A percentile compares a stretch with the other conserved stretches of the same genome.
Conservation (phyloP, 2,113 vertebrate species). For the Polypterus bichir region DNA sequence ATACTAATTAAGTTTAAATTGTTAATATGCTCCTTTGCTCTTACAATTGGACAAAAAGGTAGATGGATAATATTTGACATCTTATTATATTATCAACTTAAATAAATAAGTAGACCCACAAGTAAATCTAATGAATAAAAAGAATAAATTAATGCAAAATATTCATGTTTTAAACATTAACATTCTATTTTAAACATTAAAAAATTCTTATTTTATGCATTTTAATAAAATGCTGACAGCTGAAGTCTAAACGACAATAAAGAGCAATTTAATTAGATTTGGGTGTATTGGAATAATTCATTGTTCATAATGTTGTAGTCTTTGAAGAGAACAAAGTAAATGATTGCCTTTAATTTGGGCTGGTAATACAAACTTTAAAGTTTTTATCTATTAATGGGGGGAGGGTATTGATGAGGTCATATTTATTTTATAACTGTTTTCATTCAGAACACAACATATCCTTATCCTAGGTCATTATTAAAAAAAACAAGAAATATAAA, state of each 20-base stretch:
- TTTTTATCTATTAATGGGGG: slow-evolving; percentile 35
- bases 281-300: slow-evolving; percentile 82
- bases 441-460: too few species aligned
- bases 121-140: too few species aligned
- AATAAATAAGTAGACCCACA: too few species aligned
- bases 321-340: slow-evolving; percentile 58
- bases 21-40: too few species aligned
- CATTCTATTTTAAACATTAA: slow-evolving; percentile 3
- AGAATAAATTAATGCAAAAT: slow-evolving; percentile 18
- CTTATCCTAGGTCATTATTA: too few species aligned
- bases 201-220: slow-evolving; percentile 50
- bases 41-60: too few species aligned
- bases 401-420: slow-evolving; percentile 3
- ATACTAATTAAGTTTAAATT: too few species aligned
- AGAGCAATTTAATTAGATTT: slow-evolving; percentile 76
- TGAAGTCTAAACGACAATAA: slow-evolving; percentile 74
- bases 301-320: slow-evolving; percentile 45
- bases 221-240: slow-evolving; percentile 64
- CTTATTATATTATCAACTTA: too few species aligned
- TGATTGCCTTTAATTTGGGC: slow-evolving; percentile 71
- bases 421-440: too few species aligned
- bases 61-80: too few species aligned
- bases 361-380: slow-evolving; percentile 52
- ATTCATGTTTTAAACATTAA: slow-evolving; percentile 56
- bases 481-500: too few species aligned